Evolutionary conservation across 2,113 vertebrate genomes (phyloP), one percentile per base, ranked within the genome.

Genomic region (Seriola aureovittata): DNA sequence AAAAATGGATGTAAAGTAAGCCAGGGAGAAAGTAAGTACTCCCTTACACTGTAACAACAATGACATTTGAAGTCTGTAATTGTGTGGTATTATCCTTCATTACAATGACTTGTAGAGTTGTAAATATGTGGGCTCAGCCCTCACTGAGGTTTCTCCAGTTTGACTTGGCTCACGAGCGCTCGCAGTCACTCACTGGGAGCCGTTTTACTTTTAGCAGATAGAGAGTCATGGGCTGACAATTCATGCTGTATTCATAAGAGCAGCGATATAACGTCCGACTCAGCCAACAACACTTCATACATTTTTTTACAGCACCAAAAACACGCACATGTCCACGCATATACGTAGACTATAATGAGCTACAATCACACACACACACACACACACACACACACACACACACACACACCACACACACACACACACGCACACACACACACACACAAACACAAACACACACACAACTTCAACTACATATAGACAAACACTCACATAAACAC

Each of bases 201-300:
- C 5, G n/a, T 50, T 84, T 71, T 57, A 13, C 63, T 76, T 84
- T 83, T 8, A 73, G 60, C 65, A 83, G 84, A 89, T 83, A 85
- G 76, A 81, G 68, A 82, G 50, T 81, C 84, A 62, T 48, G 55
- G 55, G 71, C 80, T 54, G 67, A 92, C 84, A 75, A 85, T 74
- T 81, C 86, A 85, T 78, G 34, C 36, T 80, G 84, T 66, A 82
- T 82, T 84, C 77, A 84, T 74, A 85, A 78, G 62, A 78, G 77
- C 68, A 62, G 86, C 54, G 71, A 85, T 66, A 66, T 23, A 82
- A 84, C 32, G 71, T 63, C 64, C 1, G 11, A 64, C 75, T 74
- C 36, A 25, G 89, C 90, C 92, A 92, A 68, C 50, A 91, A 91
- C 90, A 93, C 86, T 87, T 89, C n/a, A 92, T 87, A 77, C 23